phyloP scores from a whole-genome alignment of 1,140 invertebrate genomes.

The Dreissena rostriformis region DNA sequence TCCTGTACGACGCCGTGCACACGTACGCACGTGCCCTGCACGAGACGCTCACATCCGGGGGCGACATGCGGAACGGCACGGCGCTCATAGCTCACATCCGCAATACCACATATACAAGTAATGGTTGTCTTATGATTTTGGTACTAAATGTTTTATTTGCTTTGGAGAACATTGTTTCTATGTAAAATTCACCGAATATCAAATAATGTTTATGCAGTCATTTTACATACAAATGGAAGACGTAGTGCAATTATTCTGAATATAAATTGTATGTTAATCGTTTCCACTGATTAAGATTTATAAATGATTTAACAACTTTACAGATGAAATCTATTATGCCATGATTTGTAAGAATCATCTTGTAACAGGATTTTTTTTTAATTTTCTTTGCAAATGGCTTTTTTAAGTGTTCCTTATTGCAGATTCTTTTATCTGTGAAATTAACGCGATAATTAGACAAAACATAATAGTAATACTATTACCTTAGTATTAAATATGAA shows the following conservation, averaged over 20 bases:
- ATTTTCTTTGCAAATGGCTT: too few species aligned
- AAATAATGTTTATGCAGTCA: background rate
- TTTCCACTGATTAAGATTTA: background rate
- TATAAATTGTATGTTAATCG: background rate
- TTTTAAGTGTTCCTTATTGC: too few species aligned
- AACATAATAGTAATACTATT: too few species aligned
- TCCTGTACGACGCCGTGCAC: slow-evolving; percentile 75
- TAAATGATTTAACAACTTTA: background rate
- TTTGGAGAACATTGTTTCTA: background rate
- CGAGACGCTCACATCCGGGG: slow-evolving; percentile 55
- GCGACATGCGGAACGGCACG: slow-evolving; percentile 57
- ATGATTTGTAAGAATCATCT: too few species aligned
- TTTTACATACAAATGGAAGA: background rate
- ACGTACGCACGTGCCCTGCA: slow-evolving; percentile 69
- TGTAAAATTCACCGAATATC: background rate
- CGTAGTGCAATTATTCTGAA: background rate
- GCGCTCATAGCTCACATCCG: slow-evolving; percentile 87
- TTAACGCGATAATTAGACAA: too few species aligned
- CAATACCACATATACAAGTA: slow-evolving; percentile 87
- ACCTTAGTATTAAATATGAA: too few species aligned
- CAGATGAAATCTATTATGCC: too few species aligned
- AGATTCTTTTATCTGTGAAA: too few species aligned
- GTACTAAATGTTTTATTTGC: background rate
- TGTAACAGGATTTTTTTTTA: too few species aligned
- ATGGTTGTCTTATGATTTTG: slow-evolving; percentile 68